These are phyloP conservation scores for Elymnias hypermnestra DNA, from an alignment of 1,140 invertebrate genomes.

Conservation along the genomic window DNA sequence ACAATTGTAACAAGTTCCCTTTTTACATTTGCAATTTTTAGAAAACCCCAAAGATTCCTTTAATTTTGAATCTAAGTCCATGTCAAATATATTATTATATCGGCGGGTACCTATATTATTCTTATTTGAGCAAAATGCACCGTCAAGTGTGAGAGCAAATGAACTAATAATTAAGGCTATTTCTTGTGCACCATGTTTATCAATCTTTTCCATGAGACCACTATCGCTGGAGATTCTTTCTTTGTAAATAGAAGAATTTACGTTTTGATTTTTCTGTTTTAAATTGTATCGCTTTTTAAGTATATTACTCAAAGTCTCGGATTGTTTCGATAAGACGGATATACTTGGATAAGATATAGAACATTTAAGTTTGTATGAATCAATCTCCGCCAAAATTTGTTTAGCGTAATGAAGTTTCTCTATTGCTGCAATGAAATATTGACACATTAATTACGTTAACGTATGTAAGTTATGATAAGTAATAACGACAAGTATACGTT, in stretches of 20 bases:
- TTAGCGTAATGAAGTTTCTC: constrained; percentile 2
- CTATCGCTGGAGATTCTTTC: too few species aligned
- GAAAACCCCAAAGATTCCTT: constrained; percentile 21
- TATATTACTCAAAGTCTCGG: too few species aligned
- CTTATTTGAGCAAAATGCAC: constrained; percentile 28
- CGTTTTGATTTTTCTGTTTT: too few species aligned
- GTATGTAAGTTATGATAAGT: too few species aligned
- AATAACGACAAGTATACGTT: too few species aligned
- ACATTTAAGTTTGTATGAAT: not conserved
- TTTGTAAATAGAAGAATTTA: too few species aligned
- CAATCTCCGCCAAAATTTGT: not conserved
- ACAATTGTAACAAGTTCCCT: constrained; percentile 36
- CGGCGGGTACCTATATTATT: constrained; percentile 14
- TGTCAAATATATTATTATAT: constrained; percentile 20
- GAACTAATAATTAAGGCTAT: constrained; percentile 32
- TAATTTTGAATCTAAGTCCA: constrained; percentile 16
- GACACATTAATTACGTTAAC: too few species aligned
- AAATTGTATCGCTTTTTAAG: too few species aligned
- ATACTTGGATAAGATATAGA: not conserved
- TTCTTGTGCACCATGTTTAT: too few species aligned
- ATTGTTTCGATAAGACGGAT: constrained; percentile 9
- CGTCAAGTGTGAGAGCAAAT: constrained; percentile 30
- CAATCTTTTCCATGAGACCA: too few species aligned
- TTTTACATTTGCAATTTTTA: constrained; percentile 34
- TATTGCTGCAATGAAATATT: too few species aligned